phyloP scores from a whole-genome alignment of 2,888 invertebrate species.

The Cataglyphis rosenhaueri region DNA sequence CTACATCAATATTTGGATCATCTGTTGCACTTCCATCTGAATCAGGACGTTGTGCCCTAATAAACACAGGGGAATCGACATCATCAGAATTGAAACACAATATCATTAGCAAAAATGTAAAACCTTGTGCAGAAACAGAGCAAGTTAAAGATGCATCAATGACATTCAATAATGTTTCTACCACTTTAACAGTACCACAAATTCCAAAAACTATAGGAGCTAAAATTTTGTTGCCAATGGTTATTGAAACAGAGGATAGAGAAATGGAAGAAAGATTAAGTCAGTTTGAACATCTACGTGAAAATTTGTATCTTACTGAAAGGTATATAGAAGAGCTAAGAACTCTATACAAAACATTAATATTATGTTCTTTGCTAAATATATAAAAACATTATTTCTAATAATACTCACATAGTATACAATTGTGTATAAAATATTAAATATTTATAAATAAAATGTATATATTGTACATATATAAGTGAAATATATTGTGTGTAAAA shows the following conservation, averaged over 20 bases:
- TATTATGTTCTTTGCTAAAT: neutral
- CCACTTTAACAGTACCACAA: constrained; percentile 47
- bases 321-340: constrained; percentile 85
- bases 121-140: constrained; percentile 59
- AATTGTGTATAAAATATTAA: constrained; percentile 1
- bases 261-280: constrained; percentile 89
- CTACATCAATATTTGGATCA: constrained; percentile 83
- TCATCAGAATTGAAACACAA: constrained; percentile 57
- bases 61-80: constrained; percentile 56
- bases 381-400: constrained; percentile 24
- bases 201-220: constrained; percentile 78
- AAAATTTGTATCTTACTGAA: constrained; percentile 94
- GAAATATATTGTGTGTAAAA: neutral
- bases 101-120: constrained; percentile 49
- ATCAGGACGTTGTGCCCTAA: constrained; percentile 38
- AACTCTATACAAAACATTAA: constrained; percentile 13
- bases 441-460: neutral
- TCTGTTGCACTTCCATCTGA: constrained; percentile 80
- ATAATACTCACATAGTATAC: neutral
- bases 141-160: constrained; percentile 52
- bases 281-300: constrained; percentile 92
- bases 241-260: constrained; percentile 86
- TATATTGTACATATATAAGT: too few relatives aligned
- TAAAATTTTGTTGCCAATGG: constrained; percentile 83
- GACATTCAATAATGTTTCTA: constrained; percentile 37